Conservation (phyloP, 92 coral and sea anemone species). For the Desmophyllum pertusum region DNA sequence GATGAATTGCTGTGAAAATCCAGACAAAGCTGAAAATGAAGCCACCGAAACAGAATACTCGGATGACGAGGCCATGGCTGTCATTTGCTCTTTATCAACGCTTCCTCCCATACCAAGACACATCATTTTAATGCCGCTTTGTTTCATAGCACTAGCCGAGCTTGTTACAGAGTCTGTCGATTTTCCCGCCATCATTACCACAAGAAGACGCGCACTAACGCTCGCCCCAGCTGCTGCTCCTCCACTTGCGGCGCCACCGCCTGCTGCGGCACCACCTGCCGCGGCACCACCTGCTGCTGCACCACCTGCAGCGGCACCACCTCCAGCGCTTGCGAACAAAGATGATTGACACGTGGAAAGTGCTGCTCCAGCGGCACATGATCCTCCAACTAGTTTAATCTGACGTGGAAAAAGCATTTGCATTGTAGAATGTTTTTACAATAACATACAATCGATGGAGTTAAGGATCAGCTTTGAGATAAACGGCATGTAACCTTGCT, state of each 20-base stretch:
- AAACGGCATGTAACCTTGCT: too few species aligned
- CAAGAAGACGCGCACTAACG: constrained; percentile 56
- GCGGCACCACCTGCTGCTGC: not conserved
- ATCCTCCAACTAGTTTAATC: constrained; percentile 66
- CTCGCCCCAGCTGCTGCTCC: constrained; percentile 72
- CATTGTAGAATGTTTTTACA: too few species aligned
- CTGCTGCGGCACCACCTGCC: constrained; percentile 22
- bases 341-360: constrained; percentile 69
- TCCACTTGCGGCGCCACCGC: constrained; percentile 52
- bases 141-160: constrained; percentile 50
- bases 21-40: constrained; percentile 50
- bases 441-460: too few species aligned
- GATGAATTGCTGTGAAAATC: constrained; percentile 57
- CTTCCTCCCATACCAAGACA: constrained; percentile 74
- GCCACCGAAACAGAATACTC: constrained; percentile 57
- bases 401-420: constrained; percentile 1
- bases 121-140: constrained; percentile 53
- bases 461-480: too few species aligned
- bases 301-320: constrained; percentile 52
- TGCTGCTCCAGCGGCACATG: constrained; percentile 73
- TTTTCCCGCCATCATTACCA: constrained; percentile 78
- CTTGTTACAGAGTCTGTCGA: constrained; percentile 64
- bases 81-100: constrained; percentile 59
- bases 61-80: constrained; percentile 65
- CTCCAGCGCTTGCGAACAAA: constrained; percentile 58